Evolutionary conservation across 2,113 vertebrate species (phyloP), one percentile per base, ranked within the genome.

Genomic region (Galbula dea): DNA sequence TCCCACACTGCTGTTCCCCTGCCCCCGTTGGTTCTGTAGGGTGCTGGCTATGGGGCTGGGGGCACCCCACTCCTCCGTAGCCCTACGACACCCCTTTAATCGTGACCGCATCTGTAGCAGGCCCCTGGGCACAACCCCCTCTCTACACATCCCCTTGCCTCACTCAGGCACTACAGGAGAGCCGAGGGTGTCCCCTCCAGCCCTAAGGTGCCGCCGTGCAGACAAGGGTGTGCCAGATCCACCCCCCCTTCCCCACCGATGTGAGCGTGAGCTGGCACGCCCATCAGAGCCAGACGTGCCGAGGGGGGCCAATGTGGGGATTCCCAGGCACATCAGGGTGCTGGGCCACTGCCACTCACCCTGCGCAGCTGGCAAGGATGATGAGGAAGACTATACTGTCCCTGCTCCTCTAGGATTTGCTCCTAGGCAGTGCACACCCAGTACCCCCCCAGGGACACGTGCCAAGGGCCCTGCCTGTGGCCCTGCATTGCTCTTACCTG

Each of bases 1-100:
- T 0, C 30, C 43, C 19, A 1, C 73, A 20, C 1, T 0, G 30
- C 30, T 66, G 41, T 29, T 14, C 39, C 57, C 27, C 11, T 11
- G 34, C 12, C 18, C 32, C 34, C 12, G 1, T 23, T 2, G 12
- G 36, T 58, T 16, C 68, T 34, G 23, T 16, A 30, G 37, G 43
- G 75, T 9, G 39, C 61, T 32, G 11, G 46, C 34, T 2, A 8
- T 3, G 9, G 41, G 43, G 27, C 27, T 10, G 54, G 34, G 5
- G 22, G 51, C 14, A 5, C 52, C 39, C n/a, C n/a, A 24, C 34
- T 41, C 24, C 30, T 54, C 39, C 62, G 4, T 1, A 37, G 36
- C 8, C 36, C 37, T 54, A 24, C 4, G 13, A 41, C 66, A 21
- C 8, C 29, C 10, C 17, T 11, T 36, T 7, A 5, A 11, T 2